Evolutionary conservation across 2,888 invertebrate species (phyloP).

Genomic region (Acanthosepion pharaonis): DNA sequence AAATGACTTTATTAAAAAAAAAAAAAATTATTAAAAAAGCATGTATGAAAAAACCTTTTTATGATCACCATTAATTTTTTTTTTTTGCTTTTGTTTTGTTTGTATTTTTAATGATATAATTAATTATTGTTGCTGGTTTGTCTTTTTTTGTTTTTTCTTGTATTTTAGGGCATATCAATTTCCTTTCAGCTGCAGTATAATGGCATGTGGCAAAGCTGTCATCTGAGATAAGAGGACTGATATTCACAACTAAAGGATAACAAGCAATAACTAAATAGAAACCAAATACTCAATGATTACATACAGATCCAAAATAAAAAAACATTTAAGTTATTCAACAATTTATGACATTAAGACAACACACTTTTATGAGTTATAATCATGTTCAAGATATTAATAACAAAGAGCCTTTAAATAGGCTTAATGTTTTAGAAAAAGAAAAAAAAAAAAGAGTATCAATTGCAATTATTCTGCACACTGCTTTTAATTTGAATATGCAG

Average conservation of each 20-base stretch:
- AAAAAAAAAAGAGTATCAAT: too few relatives aligned
- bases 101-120: neutral
- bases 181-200: slow-evolving; percentile 44
- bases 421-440: too few relatives aligned
- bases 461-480: too few relatives aligned
- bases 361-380: too few relatives aligned
- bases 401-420: too few relatives aligned
- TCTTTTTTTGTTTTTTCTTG: slow-evolving; percentile 41
- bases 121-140: slow-evolving; percentile 41
- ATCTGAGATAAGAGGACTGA: slow-evolving; percentile 11
- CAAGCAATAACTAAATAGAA: neutral
- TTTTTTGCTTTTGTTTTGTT: neutral
- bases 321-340: neutral
- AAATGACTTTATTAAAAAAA: slow-evolving; percentile 37
- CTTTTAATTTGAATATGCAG: too few relatives aligned
- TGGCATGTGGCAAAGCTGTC: slow-evolving; percentile 42
- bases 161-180: slow-evolving; percentile 46
- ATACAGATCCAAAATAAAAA: neutral
- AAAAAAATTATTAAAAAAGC: neutral
- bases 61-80: neutral
- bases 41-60: slow-evolving; percentile 35
- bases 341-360: neutral
- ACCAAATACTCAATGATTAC: neutral
- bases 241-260: neutral
- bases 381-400: too few relatives aligned